phyloP scores from a whole-genome alignment of 2,113 vertebrate genomes.

The Poecilia latipinna region DNA sequence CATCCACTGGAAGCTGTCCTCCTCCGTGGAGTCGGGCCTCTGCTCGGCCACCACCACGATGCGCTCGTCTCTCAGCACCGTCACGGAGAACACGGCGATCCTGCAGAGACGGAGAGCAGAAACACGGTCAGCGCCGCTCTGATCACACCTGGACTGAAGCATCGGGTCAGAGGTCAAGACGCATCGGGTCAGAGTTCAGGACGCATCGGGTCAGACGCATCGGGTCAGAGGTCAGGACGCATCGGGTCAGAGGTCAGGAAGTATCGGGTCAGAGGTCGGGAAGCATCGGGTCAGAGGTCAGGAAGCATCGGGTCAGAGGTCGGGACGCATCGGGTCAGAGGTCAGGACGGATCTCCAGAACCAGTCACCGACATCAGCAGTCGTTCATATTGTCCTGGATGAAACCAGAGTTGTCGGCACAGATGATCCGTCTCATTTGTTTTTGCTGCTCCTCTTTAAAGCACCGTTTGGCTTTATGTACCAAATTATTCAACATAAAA shows the following conservation, averaged over 20 bases:
- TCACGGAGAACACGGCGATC: constrained; percentile 98
- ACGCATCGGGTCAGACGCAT: no score
- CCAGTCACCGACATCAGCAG: no score
- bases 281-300: no score
- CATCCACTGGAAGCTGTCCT: constrained; percentile 99
- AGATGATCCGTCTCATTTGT: no score
- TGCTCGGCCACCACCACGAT: constrained; percentile 98
- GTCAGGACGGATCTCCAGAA: not conserved
- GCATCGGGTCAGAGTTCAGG: not conserved
- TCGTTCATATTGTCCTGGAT: no score
- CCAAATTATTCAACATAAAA: not conserved
- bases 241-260: no score
- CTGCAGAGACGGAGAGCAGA: constrained; percentile 67
- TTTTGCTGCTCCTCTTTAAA: no score
- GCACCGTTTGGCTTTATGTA: no score
- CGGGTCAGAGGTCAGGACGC: not conserved
- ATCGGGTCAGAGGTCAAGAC: not conserved
- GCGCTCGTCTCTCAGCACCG: constrained; percentile 93
- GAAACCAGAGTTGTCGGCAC: no score
- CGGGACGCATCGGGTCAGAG: no score
- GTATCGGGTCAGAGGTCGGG: no score
- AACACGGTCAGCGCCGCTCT: not conserved
- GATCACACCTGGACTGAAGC: not conserved
- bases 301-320: no score
- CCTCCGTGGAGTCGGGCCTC: constrained; percentile 96